These are phyloP conservation scores for Columba livia DNA, from an alignment of 2,113 vertebrate genomes.

Conservation along the genomic window DNA sequence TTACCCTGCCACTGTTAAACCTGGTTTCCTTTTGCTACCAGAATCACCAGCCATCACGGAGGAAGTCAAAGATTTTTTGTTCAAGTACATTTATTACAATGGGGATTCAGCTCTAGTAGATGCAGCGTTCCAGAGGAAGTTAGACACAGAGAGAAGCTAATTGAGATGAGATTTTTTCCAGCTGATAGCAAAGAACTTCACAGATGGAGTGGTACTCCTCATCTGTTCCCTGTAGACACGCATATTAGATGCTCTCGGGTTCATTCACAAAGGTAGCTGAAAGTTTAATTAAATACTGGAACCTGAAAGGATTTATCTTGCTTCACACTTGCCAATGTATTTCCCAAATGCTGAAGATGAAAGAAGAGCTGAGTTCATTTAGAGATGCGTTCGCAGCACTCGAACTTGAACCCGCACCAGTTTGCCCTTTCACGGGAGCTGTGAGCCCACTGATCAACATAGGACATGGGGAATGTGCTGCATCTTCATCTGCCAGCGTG, in stretches of 20 bases:
- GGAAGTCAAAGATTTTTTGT: conserved; percentile 21
- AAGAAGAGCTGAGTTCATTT: not conserved
- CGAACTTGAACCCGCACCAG: not conserved
- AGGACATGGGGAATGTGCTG: not conserved
- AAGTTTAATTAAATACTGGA: conserved; percentile 68
- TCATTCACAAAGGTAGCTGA: conserved; percentile 65
- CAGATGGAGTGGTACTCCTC: conserved; percentile 55
- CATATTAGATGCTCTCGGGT: conserved; percentile 37
- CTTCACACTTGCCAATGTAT: conserved; percentile 53
- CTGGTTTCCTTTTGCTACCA: not conserved
- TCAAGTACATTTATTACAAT: conserved; percentile 32
- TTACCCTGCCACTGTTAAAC: not conserved
- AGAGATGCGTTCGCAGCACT: not conserved
- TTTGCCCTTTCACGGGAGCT: not conserved
- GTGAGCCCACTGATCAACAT: not conserved
- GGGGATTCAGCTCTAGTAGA: conserved; percentile 30
- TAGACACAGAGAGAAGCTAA: conserved; percentile 47
- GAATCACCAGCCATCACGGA: not conserved
- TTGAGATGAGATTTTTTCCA: conserved; percentile 62
- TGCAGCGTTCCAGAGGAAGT: conserved; percentile 26
- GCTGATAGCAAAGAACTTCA: conserved; percentile 47
- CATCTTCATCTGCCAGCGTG: not conserved
- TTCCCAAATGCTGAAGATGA: conserved; percentile 27
- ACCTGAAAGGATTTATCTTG: conserved; percentile 56
- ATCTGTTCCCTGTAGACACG: conserved; percentile 48